Conservation (phyloP, 2,888 invertebrate genomes). For the Yponomeuta cagnagella region DNA sequence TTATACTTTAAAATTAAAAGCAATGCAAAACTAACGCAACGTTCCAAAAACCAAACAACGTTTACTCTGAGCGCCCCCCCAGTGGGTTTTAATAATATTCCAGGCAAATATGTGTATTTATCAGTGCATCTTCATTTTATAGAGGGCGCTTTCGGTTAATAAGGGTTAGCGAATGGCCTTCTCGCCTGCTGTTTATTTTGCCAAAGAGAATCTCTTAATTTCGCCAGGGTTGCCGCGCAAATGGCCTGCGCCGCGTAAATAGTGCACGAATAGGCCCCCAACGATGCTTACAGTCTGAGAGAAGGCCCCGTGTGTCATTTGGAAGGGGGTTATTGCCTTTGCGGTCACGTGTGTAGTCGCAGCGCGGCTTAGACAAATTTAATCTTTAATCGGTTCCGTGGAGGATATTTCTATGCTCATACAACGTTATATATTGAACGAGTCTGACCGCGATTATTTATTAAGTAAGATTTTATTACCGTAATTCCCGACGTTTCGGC, state of each 20-base stretch:
- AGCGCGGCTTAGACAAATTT: not conserved
- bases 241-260: conserved; percentile 33
- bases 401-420: no score
- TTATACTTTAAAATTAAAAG: no score
- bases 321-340: conserved; percentile 31
- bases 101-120: conserved; percentile 41
- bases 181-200: conserved; percentile 49
- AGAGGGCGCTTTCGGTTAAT: conserved; percentile 46
- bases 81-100: conserved; percentile 21
- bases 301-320: conserved; percentile 33
- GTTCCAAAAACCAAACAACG: no score
- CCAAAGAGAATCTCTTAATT: conserved; percentile 63
- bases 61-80: no score
- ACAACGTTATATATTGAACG: no score
- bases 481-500: no score
- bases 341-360: not conserved
- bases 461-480: no score
- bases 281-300: conserved; percentile 17
- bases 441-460: no score
- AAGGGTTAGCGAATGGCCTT: conserved; percentile 41
- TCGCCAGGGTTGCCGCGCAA: conserved; percentile 41
- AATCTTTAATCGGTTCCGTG: not conserved
- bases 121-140: conserved; percentile 50
- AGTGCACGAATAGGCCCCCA: conserved; percentile 28
- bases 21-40: no score